A percentile compares a stretch with the other conserved stretches of the same genome.
These are phyloP conservation scores for Lophochroa leadbeateri DNA, from an alignment of 2,113 vertebrate species.

Conservation along the genomic window DNA sequence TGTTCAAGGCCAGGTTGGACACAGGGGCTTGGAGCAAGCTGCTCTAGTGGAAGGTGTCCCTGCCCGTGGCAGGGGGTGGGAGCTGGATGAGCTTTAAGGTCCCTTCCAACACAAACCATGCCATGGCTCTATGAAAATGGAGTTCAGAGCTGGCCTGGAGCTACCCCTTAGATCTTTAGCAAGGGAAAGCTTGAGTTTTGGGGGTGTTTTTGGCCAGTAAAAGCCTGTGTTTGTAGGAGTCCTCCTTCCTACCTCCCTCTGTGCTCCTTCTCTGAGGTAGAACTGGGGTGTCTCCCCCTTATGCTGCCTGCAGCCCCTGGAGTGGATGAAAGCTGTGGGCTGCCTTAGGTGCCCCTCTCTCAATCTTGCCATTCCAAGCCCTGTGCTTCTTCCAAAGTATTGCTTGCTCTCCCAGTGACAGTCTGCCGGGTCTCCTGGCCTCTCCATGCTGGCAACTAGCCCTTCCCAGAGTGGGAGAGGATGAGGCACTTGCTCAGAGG, in stretches of 20 bases:
- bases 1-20: background rate
- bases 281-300: background rate
- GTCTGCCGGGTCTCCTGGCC: background rate
- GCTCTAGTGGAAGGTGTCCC: background rate
- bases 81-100: background rate
- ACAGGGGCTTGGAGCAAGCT: background rate
- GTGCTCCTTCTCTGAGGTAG: background rate
- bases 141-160: background rate
- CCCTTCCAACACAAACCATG: background rate
- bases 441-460: background rate
- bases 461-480: background rate
- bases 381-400: fast-evolving
- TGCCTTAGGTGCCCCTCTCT: background rate
- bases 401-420: fast-evolving
- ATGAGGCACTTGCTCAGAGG: background rate
- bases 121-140: background rate
- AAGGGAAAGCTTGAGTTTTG: background rate
- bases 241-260: background rate
- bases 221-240: background rate
- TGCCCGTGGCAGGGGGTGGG: fast-evolving
- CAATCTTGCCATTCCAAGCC: background rate
- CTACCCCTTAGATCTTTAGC: background rate
- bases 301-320: fast-evolving
- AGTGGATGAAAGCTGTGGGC: background rate
- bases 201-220: background rate